These are phyloP conservation scores for Sesia apiformis DNA, from an alignment of 2,888 invertebrate genomes.

Conservation along the genomic window DNA sequence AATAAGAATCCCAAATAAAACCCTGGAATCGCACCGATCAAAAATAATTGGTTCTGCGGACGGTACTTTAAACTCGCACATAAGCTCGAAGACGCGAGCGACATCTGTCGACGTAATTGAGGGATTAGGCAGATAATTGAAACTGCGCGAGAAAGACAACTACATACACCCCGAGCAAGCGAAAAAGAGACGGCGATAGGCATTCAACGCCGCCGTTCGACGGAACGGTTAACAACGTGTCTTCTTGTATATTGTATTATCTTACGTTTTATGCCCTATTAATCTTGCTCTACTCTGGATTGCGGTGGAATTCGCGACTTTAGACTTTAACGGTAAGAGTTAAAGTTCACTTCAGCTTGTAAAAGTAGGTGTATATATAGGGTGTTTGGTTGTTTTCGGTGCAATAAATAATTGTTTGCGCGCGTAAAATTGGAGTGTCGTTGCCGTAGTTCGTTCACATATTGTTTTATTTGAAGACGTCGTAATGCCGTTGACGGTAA, in stretches of 20 bases:
- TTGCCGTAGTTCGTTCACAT: slow-evolving; percentile 38
- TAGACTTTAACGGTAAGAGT: slow-evolving; percentile 19
- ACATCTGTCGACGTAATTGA: slow-evolving; percentile 79
- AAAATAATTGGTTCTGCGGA: slow-evolving; percentile 60
- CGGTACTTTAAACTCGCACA: slow-evolving; percentile 71
- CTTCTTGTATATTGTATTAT: slow-evolving; percentile 78
- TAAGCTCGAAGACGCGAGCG: slow-evolving; percentile 71
- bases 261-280: slow-evolving; percentile 74
- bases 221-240: slow-evolving; percentile 78
- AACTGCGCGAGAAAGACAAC: slow-evolving; percentile 57
- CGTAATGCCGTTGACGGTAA: slow-evolving; percentile 33
- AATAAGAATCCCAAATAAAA: too few species aligned
- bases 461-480: slow-evolving; percentile 51
- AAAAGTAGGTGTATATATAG: slow-evolving; percentile 22
- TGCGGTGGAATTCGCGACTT: slow-evolving; percentile 21
- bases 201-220: slow-evolving; percentile 49
- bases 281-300: slow-evolving; percentile 61
- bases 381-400: slow-evolving; percentile 46
- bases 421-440: slow-evolving; percentile 63
- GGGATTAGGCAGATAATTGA: slow-evolving; percentile 82
- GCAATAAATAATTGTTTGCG: slow-evolving; percentile 72
- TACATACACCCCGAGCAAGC: slow-evolving; percentile 21
- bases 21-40: slow-evolving; percentile 22
- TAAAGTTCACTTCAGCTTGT: slow-evolving; percentile 32
- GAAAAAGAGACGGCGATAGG: slow-evolving; percentile 39